Base-by-base conservation (phyloP, 2,113 vertebrate species). In the Poeciliopsis turrubarensis region DNA sequence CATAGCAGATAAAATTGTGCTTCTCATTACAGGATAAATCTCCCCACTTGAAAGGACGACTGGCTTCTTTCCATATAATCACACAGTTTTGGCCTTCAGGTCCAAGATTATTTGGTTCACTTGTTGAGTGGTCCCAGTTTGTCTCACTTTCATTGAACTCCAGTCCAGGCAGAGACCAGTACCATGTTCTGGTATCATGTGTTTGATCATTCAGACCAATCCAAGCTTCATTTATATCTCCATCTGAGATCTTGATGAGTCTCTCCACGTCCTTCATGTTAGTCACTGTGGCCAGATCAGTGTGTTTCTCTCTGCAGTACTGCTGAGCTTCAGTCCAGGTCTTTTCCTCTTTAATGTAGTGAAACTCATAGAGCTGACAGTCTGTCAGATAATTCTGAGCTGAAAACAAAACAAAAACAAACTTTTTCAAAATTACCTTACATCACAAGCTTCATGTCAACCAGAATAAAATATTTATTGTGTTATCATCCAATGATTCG, bases 51-150 rank as follows among this genome's bases (percentile, higher is more conserved):
- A 37, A 3, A 8, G 1, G 25, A 54, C 0, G 2, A 19, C 2
- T 1, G 0, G 8, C 2, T 0, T 25, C 11, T 9, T 34, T 76
- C 22, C 3, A 14, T 14, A 31, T n/a, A 25, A 26, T 10, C 3
- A 0, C 75, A 71, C 79, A 86, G 66, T 85, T 74, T 0, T 77
- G 27, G 5, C 0, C 12, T 0, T 0, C 0, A 0, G 0, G 0
- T 0, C 0, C 0, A 0, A 0, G 0, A 15, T 57, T 22, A 60
- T 0, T 34, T 0, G 0, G 72, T 22, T 79, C 60, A 0, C 0
- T 0, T 0, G 0, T n/a, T n/a, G n/a, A n/a, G n/a, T n/a, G 29
- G 29, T 29, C 2, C 84, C 81, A 82, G 0, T 26, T 1, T 25
- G 11, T 2, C 4, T 32, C 0, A 1, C 0, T 14, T 0, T 69